phyloP scores from a whole-genome alignment of 2,888 invertebrate genomes.

The Phragmatobia fuliginosa region DNA sequence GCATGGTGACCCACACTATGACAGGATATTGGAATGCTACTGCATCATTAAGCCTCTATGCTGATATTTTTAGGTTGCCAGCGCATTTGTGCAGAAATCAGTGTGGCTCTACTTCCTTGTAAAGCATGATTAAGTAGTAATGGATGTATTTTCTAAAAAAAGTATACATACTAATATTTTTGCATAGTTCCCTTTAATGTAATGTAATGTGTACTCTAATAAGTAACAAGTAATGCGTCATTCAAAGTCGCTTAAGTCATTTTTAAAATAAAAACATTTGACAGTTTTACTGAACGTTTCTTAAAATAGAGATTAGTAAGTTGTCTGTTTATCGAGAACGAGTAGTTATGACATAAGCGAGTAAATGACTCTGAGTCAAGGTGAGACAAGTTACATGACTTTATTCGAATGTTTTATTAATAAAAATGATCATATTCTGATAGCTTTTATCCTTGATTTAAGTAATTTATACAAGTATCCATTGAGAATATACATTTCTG shows the following conservation, averaged over 20 bases:
- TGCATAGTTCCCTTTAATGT: background rate
- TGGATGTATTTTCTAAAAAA: background rate
- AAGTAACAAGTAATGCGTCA: background rate
- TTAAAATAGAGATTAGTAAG: constrained; percentile 42
- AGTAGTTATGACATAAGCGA: constrained; percentile 29
- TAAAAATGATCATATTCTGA: constrained; percentile 20
- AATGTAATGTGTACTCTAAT: background rate
- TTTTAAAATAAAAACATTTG: background rate
- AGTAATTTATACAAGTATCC: background rate
- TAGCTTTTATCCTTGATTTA: background rate
- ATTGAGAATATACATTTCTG: background rate
- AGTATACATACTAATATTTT: background rate
- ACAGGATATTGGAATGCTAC: too few species aligned
- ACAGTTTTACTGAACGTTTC: constrained; percentile 6
- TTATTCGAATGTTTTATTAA: constrained; percentile 20
- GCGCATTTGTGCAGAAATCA: too few species aligned
- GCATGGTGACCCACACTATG: too few species aligned
- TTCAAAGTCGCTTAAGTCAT: background rate
- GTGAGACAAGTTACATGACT: constrained; percentile 54
- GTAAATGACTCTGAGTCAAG: constrained; percentile 62
- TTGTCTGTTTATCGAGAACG: constrained; percentile 13
- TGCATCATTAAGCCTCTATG: too few species aligned
- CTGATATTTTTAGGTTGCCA: too few species aligned
- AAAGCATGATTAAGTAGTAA: too few species aligned
- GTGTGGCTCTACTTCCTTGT: too few species aligned